Base-by-base conservation (phyloP, 2,888 invertebrate species). In the Caenorhabditis japonica region DNA sequence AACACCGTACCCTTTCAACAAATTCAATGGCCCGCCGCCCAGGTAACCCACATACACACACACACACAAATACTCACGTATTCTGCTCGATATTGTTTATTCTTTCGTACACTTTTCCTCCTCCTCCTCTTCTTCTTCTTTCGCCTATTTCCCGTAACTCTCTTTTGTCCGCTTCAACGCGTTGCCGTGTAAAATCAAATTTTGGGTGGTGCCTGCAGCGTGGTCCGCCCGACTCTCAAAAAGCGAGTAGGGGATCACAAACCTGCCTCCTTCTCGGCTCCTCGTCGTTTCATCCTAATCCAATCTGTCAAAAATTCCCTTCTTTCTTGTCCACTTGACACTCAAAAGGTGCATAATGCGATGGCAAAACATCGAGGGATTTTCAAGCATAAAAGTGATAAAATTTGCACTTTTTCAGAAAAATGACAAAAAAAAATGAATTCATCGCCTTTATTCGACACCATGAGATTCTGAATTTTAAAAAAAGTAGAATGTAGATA, bases 101-200 rank as follows among this genome's bases (percentile, higher is more conserved):
- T 52, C 36, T n/a, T 23, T 13, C 25, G 4, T 19, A 43, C 43
- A 33, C 19, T 15, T 15, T 3, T 17, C 3, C 52, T 47, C 62
- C 46, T 55, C 53, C 39, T 55, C 38, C 39, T 33, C 10, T 34
- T 15, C 49, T 47, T 39, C 30, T 39, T 19, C 8, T 21, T 23
- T 13, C 33, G 33, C 44, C n/a, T 47, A 12, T 30, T 15, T 13
- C 30, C 25, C 2, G 7, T 3, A 25, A n/a, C n/a, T 15, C 46
- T 55, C 55, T 62, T 62, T 62, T 62, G 62, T 62, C 62, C 62
- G 62, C 62, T 62, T 62, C 62, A 62, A 55, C 62, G 62, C 62
- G 46, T 46, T 46, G 47, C 39, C n/a, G n/a, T n/a, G n/a, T n/a
- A n/a, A 62, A 62, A 62, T 62, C 55, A 53, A 62, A 62, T 62